phyloP scores from a whole-genome alignment of 1,140 invertebrate genomes.

The Atopsyche davidsoni region DNA sequence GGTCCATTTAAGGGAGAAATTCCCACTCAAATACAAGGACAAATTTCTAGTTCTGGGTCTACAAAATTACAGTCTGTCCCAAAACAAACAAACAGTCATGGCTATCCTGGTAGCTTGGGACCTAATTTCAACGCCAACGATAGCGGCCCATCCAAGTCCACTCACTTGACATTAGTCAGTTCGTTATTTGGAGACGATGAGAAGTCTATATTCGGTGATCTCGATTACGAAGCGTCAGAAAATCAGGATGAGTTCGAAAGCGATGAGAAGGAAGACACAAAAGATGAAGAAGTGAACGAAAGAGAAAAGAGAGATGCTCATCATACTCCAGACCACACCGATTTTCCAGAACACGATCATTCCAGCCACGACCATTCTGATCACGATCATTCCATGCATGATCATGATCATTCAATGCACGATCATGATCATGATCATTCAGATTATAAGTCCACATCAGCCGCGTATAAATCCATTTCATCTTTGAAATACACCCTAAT shows the following conservation, averaged over 20 bases:
- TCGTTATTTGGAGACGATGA: conserved; percentile 17
- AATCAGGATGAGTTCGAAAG: conserved; percentile 29
- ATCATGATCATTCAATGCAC: conserved; percentile 8
- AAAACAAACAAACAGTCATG: conserved; percentile 27
- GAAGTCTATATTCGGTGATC: conserved; percentile 18
- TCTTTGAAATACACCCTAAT: conserved; percentile 2
- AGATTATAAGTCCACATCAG: conserved; percentile 4
- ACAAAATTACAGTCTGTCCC: conserved; percentile 24
- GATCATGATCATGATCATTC: background rate
- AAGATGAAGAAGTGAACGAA: conserved; percentile 11
- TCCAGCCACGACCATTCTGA: conserved; percentile 21
- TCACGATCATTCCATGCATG: conserved; percentile 13
- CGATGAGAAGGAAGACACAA: conserved; percentile 15
- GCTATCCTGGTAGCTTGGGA: conserved; percentile 16
- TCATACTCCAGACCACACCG: conserved; percentile 23
- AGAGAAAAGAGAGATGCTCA: conserved; percentile 23
- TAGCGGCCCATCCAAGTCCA: conserved; percentile 11
- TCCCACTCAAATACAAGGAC: conserved; percentile 43
- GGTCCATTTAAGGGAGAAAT: conserved; percentile 64
- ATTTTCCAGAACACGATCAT: conserved; percentile 21
- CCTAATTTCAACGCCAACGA: conserved; percentile 8
- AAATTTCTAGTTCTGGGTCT: conserved; percentile 13
- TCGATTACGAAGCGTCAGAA: conserved; percentile 28
- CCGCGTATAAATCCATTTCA: background rate
- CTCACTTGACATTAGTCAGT: conserved; percentile 17